phyloP scores from a whole-genome alignment of 2,113 vertebrate species.

The Theristicus caerulescens region DNA sequence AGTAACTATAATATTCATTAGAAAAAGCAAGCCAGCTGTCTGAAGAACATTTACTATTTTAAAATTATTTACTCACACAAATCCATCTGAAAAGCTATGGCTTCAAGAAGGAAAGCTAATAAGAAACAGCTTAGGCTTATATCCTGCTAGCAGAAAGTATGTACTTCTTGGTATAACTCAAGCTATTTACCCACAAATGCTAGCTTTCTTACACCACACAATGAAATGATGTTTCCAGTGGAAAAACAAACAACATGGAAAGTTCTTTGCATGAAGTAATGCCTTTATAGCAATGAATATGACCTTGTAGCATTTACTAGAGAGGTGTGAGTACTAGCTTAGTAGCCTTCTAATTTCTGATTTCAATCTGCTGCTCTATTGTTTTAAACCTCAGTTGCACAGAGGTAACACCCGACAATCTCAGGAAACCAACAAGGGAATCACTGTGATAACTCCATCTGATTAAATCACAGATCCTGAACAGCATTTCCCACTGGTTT shows the following conservation, averaged over 20 bases:
- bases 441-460: constrained; percentile 32
- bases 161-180: background rate
- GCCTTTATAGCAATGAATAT: background rate
- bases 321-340: background rate
- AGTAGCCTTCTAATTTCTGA: background rate
- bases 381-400: background rate
- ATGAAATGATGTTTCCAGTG: background rate
- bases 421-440: constrained; percentile 17
- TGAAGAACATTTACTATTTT: background rate
- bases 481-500: constrained; percentile 8
- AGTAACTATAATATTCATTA: background rate
- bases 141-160: background rate
- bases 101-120: background rate
- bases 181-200: background rate
- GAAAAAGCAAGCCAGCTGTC: background rate
- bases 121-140: background rate
- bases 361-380: background rate
- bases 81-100: background rate
- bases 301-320: background rate
- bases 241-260: background rate
- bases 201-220: background rate
- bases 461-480: constrained; percentile 47
- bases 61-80: background rate
- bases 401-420: constrained; percentile 13
- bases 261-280: background rate